Base-by-base conservation (phyloP, 2,113 vertebrate genomes). In the Sebastes fasciatus region DNA sequence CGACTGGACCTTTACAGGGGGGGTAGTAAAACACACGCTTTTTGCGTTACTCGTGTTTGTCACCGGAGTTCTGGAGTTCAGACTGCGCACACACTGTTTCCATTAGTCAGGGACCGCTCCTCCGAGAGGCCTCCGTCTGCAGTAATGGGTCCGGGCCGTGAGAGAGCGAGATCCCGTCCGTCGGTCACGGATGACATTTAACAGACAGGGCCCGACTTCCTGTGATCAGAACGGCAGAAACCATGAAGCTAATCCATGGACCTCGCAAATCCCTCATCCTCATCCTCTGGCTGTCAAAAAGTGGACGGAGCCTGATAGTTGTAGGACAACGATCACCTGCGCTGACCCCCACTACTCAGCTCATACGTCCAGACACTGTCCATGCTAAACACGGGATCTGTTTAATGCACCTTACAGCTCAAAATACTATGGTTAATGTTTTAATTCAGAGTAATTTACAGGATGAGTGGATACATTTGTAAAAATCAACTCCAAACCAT, bases 1-100 rank as follows among this genome's bases (percentile, higher is more conserved):
- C 90, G 91, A 94, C 91, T 79, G 87, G 82, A 91, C 93, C 91
- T 96, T 95, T 95, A 95, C 89, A 91, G 91, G 92, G 87, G 88
- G 89, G 89, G 88, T 92, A 93, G 94, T 96, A 95, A 96, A 96
- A 94, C 95, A 95, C 93, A 93, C 93, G 78, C 93, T 95, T 95
- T 95, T 95, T 91, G 85, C 93, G 92, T 96, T 94, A 93, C 91
- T 92, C 70, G 80, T 78, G 92, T 95, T 95, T 94, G 93, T 95
- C 93, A 93, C 91, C 72, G 79, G 86, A 88, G 87, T 89, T 87
- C 90, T 89, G 84, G 91, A 88, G 94, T 94, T 95, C 92, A 95
- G 88, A 91, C 91, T 91, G 89, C 77, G 90, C 91, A 93, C 93
- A 94, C 86, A 89, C 90, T 93, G 94, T 95, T 95, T 87, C 93